A percentile compares a stretch with the other conserved stretches of the same genome.
phyloP scores from a whole-genome alignment of 2,888 invertebrate species.

The Trachelus troglodyta region DNA sequence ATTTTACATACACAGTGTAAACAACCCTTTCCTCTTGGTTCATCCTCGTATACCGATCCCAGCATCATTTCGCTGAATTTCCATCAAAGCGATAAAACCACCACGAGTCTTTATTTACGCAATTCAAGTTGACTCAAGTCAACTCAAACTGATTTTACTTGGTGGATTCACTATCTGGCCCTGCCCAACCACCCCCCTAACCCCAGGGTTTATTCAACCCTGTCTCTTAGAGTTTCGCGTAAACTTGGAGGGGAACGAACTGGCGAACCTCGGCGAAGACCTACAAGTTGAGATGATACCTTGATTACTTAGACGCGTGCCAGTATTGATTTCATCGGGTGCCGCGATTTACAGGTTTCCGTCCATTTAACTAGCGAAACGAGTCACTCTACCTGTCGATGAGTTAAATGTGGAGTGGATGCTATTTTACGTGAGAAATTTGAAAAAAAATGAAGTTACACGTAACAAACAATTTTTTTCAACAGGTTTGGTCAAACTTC shows the following conservation, averaged over 20 bases:
- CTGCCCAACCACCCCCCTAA: background rate
- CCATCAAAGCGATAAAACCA: background rate
- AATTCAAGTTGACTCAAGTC: background rate
- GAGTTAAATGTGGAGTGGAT: background rate
- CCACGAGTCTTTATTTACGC: background rate
- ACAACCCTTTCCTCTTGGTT: background rate
- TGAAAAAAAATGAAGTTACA: background rate
- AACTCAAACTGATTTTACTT: background rate
- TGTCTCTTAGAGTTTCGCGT: background rate
- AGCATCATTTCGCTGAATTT: background rate
- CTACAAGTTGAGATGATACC: slow-evolving; percentile 65
- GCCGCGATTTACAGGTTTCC: slow-evolving; percentile 64
- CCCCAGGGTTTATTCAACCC: slow-evolving; percentile 11
- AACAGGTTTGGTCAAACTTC: slow-evolving; percentile 77
- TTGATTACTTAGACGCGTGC: slow-evolving; percentile 61
- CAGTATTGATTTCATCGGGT: slow-evolving; percentile 65
- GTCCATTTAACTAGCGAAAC: slow-evolving; percentile 32
- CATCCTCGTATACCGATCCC: background rate
- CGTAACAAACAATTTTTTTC: background rate
- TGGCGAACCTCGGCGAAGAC: slow-evolving; percentile 56
- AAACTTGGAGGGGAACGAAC: slow-evolving; percentile 47
- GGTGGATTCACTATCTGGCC: background rate
- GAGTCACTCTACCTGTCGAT: background rate
- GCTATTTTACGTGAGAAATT: slow-evolving; percentile 3
- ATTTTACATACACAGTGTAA: background rate